These are phyloP conservation scores for Boloria selene DNA, from an alignment of 2,888 invertebrate genomes.

Conservation along the genomic window DNA sequence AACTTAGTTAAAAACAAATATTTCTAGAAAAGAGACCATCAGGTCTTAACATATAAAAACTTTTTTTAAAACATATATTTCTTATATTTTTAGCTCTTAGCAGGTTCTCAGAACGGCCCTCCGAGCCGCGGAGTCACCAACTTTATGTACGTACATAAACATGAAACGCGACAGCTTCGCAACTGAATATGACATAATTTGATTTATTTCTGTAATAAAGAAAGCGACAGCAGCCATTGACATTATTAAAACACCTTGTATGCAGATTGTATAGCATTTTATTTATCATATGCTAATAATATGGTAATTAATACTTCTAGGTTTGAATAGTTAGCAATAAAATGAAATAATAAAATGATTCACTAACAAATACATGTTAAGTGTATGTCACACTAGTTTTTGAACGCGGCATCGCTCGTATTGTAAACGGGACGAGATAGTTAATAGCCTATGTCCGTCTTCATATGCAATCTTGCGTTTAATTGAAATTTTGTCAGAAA, in stretches of 20 bases:
- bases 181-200: constrained; percentile 23
- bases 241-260: constrained; percentile 31
- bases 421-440: too few species aligned
- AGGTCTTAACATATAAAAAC: too few species aligned
- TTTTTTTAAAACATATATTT: too few species aligned
- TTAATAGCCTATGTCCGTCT: too few species aligned
- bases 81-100: not conserved
- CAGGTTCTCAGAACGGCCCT: constrained; percentile 41
- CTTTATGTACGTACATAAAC: constrained; percentile 22
- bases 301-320: constrained; percentile 13
- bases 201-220: constrained; percentile 13
- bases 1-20: too few species aligned
- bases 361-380: not conserved
- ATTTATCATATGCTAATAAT: constrained; percentile 5
- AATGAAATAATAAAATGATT: not conserved
- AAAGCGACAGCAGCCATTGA: constrained; percentile 14
- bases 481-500: too few species aligned
- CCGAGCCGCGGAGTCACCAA: constrained; percentile 42
- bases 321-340: not conserved
- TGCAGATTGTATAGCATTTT: constrained; percentile 16
- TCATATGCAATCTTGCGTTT: too few species aligned
- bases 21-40: too few species aligned
- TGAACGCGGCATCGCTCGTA: too few species aligned
- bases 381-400: too few species aligned
- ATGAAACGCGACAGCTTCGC: constrained; percentile 1